phyloP scores from a whole-genome alignment of 92 coral and sea anemone species.

The Bergia puertoricense region DNA sequence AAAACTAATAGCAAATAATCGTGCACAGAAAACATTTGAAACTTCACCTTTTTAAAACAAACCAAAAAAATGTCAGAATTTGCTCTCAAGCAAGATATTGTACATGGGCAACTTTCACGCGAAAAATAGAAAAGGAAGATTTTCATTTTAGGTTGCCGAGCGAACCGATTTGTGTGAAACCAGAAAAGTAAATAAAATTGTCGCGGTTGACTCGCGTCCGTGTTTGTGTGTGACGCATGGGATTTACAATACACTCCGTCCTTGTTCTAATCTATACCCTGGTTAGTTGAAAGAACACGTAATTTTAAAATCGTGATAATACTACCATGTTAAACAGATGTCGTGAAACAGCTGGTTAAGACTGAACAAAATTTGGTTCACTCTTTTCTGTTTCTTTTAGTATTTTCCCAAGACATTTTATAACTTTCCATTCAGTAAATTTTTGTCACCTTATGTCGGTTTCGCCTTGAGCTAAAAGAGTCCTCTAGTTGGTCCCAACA shows the following conservation, averaged over 20 bases:
- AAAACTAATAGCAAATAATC: constrained; percentile 14
- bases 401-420: not conserved
- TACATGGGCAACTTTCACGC: not conserved
- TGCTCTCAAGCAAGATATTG: not conserved
- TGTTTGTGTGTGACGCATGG: constrained; percentile 21
- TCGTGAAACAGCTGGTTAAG: constrained; percentile 42
- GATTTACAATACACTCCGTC: not conserved
- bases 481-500: not conserved
- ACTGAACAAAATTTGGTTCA: constrained; percentile 14
- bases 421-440: not conserved
- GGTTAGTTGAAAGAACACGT: constrained; percentile 34
- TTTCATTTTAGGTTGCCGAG: constrained; percentile 5
- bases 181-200: constrained; percentile 14
- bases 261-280: constrained; percentile 32
- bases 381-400: not conserved
- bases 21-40: not conserved
- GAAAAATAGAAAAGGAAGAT: not conserved
- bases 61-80: not conserved
- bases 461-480: not conserved
- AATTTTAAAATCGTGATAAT: constrained; percentile 54
- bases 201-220: constrained; percentile 11
- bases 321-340: constrained; percentile 89
- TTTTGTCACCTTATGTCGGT: not conserved
- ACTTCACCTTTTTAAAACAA: not conserved
- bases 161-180: constrained; percentile 2